Percentiles rank a stretch among this genome's conserved stretches.
These are phyloP conservation scores for Pantherophis vulpinus DNA, from an alignment of 2,797 vertebrate genomes.

Conservation along the genomic window DNA sequence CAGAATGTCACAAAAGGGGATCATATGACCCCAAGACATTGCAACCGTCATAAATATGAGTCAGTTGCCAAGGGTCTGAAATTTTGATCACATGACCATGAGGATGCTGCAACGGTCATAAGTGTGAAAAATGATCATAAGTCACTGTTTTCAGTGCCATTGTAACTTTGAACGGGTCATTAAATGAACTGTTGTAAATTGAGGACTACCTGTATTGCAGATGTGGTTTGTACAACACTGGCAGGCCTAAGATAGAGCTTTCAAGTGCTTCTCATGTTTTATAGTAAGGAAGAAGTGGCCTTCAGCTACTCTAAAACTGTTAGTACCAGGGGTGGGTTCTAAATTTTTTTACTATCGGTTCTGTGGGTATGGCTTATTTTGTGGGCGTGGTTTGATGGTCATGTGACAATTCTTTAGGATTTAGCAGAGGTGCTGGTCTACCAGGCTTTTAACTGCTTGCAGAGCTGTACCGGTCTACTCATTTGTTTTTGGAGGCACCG, in stretches of 20 bases:
- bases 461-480: too few species aligned
- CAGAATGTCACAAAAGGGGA: background rate
- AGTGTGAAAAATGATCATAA: background rate
- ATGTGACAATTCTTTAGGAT: too few species aligned
- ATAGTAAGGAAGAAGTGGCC: background rate
- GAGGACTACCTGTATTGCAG: background rate
- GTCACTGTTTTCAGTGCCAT: background rate
- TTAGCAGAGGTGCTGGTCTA: too few species aligned
- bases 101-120: background rate
- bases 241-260: background rate
- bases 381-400: too few species aligned
- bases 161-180: background rate
- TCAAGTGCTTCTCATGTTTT: background rate
- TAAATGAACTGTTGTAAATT: background rate
- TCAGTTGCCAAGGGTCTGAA: too few species aligned
- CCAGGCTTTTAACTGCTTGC: too few species aligned
- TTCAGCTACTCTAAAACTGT: background rate
- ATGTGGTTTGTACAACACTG: background rate
- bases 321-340: too few species aligned
- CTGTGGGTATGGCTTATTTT: too few species aligned
- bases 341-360: too few species aligned
- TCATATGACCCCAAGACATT: background rate
- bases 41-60: background rate
- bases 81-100: too few species aligned
- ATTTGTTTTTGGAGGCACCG: too few species aligned